Percentiles rank a stretch among this genome's conserved stretches.
These are phyloP conservation scores for Drosophila subquinaria DNA, from an alignment of 2,888 invertebrate species.

Conservation along the genomic window DNA sequence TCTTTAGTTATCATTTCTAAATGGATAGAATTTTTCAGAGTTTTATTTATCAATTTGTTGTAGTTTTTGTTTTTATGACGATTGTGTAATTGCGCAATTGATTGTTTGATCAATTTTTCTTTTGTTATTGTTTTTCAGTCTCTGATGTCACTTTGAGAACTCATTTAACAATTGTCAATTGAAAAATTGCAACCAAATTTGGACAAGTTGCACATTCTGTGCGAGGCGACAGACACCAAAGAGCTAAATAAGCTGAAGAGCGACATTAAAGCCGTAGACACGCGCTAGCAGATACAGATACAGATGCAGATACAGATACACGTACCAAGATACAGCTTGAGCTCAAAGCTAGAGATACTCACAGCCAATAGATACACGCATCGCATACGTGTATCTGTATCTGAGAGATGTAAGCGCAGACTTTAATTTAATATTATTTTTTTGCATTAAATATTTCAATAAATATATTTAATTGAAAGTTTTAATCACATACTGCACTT, in stretches of 20 bases:
- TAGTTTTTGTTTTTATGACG: slow-evolving; percentile 6
- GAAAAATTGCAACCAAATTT: slow-evolving; percentile 68
- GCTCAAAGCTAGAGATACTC: slow-evolving; percentile 1
- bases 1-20: not conserved
- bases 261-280: slow-evolving; percentile 54
- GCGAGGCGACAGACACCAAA: slow-evolving; percentile 59
- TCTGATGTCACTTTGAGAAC: slow-evolving; percentile 45
- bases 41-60: slow-evolving; percentile 10
- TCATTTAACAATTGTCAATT: slow-evolving; percentile 53
- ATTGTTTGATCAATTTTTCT: slow-evolving; percentile 24
- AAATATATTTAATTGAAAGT: slow-evolving; percentile 2
- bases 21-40: not conserved
- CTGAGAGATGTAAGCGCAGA: not conserved
- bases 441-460: not conserved
- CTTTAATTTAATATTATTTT: not conserved
- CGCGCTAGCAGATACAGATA: slow-evolving; percentile 59
- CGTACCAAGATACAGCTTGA: slow-evolving; percentile 10
- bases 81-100: slow-evolving; percentile 44
- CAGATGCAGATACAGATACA: slow-evolving; percentile 21
- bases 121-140: slow-evolving; percentile 26
- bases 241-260: slow-evolving; percentile 11
- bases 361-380: slow-evolving; percentile 44
- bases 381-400: slow-evolving; percentile 36
- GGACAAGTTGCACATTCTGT: slow-evolving; percentile 46
- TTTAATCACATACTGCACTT: slow-evolving; percentile 6